phyloP scores from a whole-genome alignment of 2,888 invertebrate genomes.

The Eristalinus aeneus region DNA sequence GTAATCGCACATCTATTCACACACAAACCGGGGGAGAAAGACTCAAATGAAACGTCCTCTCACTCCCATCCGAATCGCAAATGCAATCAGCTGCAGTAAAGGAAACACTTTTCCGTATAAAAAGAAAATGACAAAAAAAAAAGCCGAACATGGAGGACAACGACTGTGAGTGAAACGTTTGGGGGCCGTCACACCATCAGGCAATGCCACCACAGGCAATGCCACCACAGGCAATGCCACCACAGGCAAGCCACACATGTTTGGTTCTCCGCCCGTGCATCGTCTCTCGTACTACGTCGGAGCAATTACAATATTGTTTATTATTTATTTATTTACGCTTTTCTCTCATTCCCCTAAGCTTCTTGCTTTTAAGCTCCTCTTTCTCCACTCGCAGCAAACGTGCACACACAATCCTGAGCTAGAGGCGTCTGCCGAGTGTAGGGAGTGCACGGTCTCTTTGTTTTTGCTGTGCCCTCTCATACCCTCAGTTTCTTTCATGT shows the following conservation, averaged over 20 bases:
- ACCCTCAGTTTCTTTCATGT: conserved; percentile 48
- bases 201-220: too few species aligned
- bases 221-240: not conserved
- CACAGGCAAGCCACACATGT: not conserved
- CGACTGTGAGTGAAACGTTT: conserved; percentile 28
- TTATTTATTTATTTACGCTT: conserved; percentile 56
- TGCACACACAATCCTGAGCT: not conserved
- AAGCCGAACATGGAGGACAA: conserved; percentile 22
- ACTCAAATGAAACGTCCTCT: not conserved
- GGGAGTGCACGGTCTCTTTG: conserved; percentile 27
- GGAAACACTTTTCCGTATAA: conserved; percentile 1
- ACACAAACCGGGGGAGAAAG: conserved; percentile 18
- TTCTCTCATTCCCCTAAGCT: not conserved
- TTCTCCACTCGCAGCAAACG: not conserved
- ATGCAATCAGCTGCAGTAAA: conserved; percentile 58
- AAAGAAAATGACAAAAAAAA: conserved; percentile 9
- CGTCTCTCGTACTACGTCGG: not conserved
- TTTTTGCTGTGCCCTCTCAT: conserved; percentile 61
- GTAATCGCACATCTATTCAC: not conserved
- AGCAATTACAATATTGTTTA: conserved; percentile 65
- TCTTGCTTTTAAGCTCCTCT: not conserved
- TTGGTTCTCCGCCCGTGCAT: not conserved
- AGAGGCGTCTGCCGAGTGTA: not conserved
- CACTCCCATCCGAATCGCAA: conserved; percentile 45
- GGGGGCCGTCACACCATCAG: not conserved